Evolutionary conservation across 2,888 invertebrate species (phyloP), one percentile per base, ranked within the genome.

Genomic region (Dorcus hopei): DNA sequence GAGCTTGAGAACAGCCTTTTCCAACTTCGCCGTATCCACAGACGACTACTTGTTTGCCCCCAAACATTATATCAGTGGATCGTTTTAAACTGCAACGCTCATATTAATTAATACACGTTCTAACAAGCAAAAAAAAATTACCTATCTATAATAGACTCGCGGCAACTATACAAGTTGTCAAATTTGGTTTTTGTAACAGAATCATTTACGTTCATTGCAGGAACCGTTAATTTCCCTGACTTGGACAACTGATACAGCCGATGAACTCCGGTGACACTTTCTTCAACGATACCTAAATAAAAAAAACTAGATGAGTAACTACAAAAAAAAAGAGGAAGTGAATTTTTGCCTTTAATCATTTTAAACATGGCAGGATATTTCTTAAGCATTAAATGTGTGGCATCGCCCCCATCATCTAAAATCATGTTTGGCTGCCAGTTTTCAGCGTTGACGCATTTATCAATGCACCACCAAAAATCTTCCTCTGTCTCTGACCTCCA

Each of bases 381-480:
- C 81, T 96, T 96, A 62, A 96, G 85, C 93, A 97, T 95, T 58
- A 95, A 84, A 78, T 97, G 95, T 0, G 97, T 97, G 42, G 96
- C 95, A 80, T 97, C 97, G 0, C 97, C 97, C 0, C 97, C 97
- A 77, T 97, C 97, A 74, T 97, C 97, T 63, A 97, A 81, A 71
- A 97, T 96, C 93, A 97, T 95, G 79, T 98, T 98, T 3, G 97
- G 97, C 73, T 95, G 94, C 97, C 97, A 98, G 71, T 89, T 87
- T 67, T 93, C 91, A 0, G 89, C 86, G 67, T 93, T 93, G 2
- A 97, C 89, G 77, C 97, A 96, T 74, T 92, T 92, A 79, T 97
- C 97, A 70, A 97, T 97, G 76, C 96, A 96, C 97, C 97, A 97
- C 97, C 97, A 97, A 80, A 97, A 97, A 71, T 97, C 97, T 74